These are phyloP conservation scores for Hypercompe scribonia DNA, from an alignment of 2,888 invertebrate species.

Conservation along the genomic window DNA sequence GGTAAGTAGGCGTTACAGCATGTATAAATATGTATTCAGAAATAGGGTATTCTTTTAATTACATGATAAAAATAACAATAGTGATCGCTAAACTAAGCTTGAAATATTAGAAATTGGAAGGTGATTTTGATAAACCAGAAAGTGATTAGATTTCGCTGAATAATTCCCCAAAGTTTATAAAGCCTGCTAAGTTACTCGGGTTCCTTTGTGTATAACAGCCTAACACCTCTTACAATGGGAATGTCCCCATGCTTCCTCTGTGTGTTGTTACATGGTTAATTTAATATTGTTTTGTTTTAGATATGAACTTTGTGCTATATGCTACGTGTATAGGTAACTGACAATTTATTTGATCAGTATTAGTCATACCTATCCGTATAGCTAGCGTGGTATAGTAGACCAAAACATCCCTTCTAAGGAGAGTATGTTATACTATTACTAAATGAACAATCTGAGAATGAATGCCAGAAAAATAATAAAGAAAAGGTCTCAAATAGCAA, in stretches of 20 bases:
- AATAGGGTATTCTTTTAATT: not conserved
- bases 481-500: too few relatives aligned
- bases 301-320: not conserved
- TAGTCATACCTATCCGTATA: not conserved
- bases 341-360: not conserved
- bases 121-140: not conserved
- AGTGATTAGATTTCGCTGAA: not conserved
- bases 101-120: too few relatives aligned
- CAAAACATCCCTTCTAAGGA: too few relatives aligned
- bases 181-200: not conserved
- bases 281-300: not conserved
- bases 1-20: too few relatives aligned
- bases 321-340: not conserved
- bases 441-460: too few relatives aligned
- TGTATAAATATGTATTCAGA: too few relatives aligned
- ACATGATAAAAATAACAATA: not conserved
- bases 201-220: not conserved
- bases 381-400: too few relatives aligned
- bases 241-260: not conserved
- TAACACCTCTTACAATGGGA: not conserved
- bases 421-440: too few relatives aligned
- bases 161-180: not conserved
- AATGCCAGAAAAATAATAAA: too few relatives aligned
- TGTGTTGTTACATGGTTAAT: not conserved
- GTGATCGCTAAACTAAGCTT: fast-evolving